Base-by-base conservation (phyloP, 2,888 invertebrate genomes). In the Stenchaetothrips biformis region DNA sequence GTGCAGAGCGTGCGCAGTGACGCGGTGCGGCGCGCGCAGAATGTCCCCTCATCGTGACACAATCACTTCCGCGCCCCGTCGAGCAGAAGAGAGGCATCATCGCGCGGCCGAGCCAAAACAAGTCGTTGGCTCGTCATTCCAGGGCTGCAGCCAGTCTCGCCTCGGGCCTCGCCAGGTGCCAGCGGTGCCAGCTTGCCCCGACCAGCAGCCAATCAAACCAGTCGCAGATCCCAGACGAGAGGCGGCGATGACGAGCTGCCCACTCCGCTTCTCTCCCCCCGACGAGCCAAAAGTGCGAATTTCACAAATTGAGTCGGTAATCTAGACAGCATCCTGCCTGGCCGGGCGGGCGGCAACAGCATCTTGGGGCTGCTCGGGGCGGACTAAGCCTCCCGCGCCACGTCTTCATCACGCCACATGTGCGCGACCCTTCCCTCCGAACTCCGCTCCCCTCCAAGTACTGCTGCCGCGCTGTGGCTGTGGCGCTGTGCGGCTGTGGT, bases 331-430 rank as follows among this genome's bases (percentile, higher is more conserved):
- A 74, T 74, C 67, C 67, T 74, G 53, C 53, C 11, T 6, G 16
- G 11, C 53, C 0, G 53, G 53, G 53, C 13, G 53, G 53, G 53
- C 13, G 53, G 53, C 9, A 16, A 1, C 11, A 13, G 53, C 53
- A 53, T 53, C 53, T 53, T 53, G 11, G 53, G 37, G 37, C 37
- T 37, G 37, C 37, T 37, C 4, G 37, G 37, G 67, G 67, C 25
- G 67, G 25, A 25, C 67, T 74, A 74, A 74, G 67, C 67, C 25
- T 25, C 13, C 59, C 59, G 59, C 59, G 18, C 59, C 67, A 74
- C 67, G 67, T 74, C 67, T 74, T 74, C 67, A 74, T 74, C 67
- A 74, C 67, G 67, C 67, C 67, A 74, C 67, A 74, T 74, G 67
- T 74, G 67, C 67, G 67, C 67, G 67, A n/a, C 67, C 67, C 67